A percentile compares a stretch with the other conserved stretches of the same genome.
These are phyloP conservation scores for Rhimphoctona megacephalus DNA, from an alignment of 2,888 invertebrate genomes.

Conservation along the genomic window DNA sequence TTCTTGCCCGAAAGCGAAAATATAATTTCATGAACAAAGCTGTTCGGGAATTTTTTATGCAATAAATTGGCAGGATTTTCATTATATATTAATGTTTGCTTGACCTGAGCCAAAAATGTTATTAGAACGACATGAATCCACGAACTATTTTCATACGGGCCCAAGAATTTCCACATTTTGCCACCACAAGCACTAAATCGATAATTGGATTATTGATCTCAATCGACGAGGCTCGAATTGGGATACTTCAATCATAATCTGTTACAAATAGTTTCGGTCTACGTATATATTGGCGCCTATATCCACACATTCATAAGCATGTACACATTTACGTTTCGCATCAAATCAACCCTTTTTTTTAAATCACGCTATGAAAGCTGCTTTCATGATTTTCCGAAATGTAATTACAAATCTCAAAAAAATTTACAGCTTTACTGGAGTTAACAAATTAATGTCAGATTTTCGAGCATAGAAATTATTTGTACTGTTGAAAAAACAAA, in stretches of 20 bases:
- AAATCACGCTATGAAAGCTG: not conserved
- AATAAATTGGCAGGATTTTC: not conserved
- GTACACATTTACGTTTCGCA: not conserved
- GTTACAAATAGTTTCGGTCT: not conserved
- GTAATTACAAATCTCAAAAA: not conserved
- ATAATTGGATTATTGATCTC: not conserved
- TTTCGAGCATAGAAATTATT: no score
- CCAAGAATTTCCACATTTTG: not conserved
- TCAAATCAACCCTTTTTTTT: not conserved
- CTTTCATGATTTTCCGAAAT: not conserved
- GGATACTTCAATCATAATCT: slow-evolving; percentile 5
- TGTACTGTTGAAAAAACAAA: not conserved
- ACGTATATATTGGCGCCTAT: not conserved
- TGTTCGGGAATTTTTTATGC: not conserved
- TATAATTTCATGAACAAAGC: not conserved
- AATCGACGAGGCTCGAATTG: slow-evolving; percentile 34
- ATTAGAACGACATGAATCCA: not conserved
- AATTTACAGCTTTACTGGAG: not conserved
- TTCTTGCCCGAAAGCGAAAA: not conserved
- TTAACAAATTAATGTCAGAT: no score
- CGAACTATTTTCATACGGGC: not conserved
- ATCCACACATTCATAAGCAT: not conserved
- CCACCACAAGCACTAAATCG: not conserved
- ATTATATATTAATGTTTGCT: not conserved
- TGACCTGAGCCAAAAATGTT: not conserved